Percentiles rank a stretch among this genome's conserved stretches.
These are phyloP conservation scores for Liodrosophila aerea DNA, from an alignment of 2,888 invertebrate species.

Conservation along the genomic window DNA sequence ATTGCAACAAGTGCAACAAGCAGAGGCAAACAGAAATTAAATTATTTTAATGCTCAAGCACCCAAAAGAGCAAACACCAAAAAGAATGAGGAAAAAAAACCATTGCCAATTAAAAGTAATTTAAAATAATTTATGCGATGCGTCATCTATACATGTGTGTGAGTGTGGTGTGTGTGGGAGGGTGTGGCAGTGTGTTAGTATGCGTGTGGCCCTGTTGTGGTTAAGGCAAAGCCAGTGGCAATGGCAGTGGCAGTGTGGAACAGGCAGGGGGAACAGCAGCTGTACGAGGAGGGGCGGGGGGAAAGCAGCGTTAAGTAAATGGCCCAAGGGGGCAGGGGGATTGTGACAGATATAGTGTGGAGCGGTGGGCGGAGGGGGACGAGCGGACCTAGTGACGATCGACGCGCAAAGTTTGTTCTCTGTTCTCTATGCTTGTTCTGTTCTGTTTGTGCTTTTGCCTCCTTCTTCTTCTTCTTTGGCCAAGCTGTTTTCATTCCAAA, in stretches of 20 bases:
- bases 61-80: constrained; percentile 17
- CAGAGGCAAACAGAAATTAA: constrained; percentile 29
- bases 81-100: constrained; percentile 31
- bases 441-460: constrained; percentile 5
- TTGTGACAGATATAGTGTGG: too few relatives aligned
- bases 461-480: constrained; percentile 9
- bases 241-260: constrained; percentile 7
- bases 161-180: constrained; percentile 31
- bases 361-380: background rate
- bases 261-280: background rate
- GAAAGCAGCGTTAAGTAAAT: too few relatives aligned
- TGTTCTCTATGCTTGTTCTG: constrained; percentile 3
- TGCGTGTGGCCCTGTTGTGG: constrained; percentile 36
- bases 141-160: constrained; percentile 51
- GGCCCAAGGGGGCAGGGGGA: background rate
- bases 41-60: constrained; percentile 46
- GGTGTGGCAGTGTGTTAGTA: constrained; percentile 25
- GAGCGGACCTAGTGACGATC: constrained; percentile 36
- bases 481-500: constrained; percentile 32
- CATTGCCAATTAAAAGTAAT: constrained; percentile 76
- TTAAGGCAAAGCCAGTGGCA: constrained; percentile 18
- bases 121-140: constrained; percentile 75
- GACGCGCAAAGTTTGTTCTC: constrained; percentile 35
- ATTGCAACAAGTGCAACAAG: background rate
- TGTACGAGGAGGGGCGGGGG: background rate